Evolutionary conservation across 1,140 invertebrate genomes (phyloP).

Genomic region (Orchesella cincta): DNA sequence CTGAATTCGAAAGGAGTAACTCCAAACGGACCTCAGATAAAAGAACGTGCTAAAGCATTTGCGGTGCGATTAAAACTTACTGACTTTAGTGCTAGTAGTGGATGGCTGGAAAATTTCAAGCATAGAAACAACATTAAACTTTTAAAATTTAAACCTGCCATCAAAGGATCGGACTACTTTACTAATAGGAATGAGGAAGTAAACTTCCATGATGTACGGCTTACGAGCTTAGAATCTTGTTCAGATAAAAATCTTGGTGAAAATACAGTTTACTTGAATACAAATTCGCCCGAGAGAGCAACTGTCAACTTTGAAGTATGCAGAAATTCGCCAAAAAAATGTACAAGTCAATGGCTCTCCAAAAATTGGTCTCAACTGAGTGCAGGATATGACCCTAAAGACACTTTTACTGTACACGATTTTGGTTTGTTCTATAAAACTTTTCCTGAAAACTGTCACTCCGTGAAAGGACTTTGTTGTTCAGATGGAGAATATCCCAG

Average conservation of each 20-base stretch:
- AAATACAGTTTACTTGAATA: no score
- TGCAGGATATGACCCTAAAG: neutral
- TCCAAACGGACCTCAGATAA: neutral
- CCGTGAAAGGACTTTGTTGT: neutral
- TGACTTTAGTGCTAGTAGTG: neutral
- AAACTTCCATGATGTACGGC: no score
- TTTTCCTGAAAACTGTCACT: neutral
- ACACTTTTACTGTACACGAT: neutral
- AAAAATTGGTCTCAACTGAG: neutral
- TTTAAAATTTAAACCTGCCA: no score
- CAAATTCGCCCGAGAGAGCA: no score
- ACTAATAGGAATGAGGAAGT: no score
- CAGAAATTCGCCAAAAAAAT: neutral
- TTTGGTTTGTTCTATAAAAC: neutral
- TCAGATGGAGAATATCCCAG: neutral
- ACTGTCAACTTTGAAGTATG: neutral
- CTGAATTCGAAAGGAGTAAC: neutral
- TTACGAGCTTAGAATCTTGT: no score
- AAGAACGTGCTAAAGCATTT: neutral
- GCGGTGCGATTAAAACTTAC: neutral
- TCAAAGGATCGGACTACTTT: no score
- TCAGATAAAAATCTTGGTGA: no score
- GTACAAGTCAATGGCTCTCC: neutral
- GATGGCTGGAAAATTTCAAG: conserved; percentile 2
- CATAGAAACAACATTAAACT: neutral